phyloP scores from a whole-genome alignment of 2,113 vertebrate genomes.

The Callionymus lyra region DNA sequence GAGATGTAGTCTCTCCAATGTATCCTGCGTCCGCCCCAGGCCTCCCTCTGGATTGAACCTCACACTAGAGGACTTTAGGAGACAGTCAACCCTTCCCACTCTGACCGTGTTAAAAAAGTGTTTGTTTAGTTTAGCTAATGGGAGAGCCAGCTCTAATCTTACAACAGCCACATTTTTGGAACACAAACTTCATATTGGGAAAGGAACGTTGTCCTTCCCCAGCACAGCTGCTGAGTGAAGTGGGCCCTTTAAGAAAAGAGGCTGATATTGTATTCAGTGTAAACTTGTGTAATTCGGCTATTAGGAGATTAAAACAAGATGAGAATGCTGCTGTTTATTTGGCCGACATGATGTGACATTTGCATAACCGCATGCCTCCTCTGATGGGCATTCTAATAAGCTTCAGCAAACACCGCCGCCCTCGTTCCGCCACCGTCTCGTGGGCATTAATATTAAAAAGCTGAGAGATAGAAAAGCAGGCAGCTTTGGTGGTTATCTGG shows the following conservation, averaged over 20 bases:
- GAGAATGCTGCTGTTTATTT: slow-evolving; percentile 59
- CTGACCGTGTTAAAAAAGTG: too few relatives aligned
- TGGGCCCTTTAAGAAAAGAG: too few relatives aligned
- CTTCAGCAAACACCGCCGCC: slow-evolving; percentile 45
- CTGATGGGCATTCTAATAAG: slow-evolving; percentile 62
- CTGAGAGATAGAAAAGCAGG: slow-evolving; percentile 39
- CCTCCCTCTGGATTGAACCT: too few relatives aligned
- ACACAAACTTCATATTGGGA: too few relatives aligned
- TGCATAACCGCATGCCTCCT: slow-evolving; percentile 56
- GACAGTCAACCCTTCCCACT: too few relatives aligned
- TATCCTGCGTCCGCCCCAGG: too few relatives aligned
- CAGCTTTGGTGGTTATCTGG: slow-evolving; percentile 30
- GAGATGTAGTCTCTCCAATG: too few relatives aligned
- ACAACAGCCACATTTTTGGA: too few relatives aligned
- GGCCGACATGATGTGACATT: slow-evolving; percentile 56
- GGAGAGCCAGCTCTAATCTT: too few relatives aligned
- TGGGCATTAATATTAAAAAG: slow-evolving; percentile 63
- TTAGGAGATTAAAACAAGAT: slow-evolving; percentile 56
- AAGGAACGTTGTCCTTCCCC: background rate
- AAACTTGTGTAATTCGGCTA: slow-evolving; percentile 51
- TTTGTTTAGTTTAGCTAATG: too few relatives aligned
- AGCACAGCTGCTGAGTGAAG: too few relatives aligned
- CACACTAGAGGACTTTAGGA: too few relatives aligned
- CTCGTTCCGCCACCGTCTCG: slow-evolving; percentile 32
- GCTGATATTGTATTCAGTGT: slow-evolving; percentile 12